Evolutionary conservation across 2,113 vertebrate genomes (phyloP), one percentile per base, ranked within the genome.

Genomic region (Phylloscopus trochiloides): DNA sequence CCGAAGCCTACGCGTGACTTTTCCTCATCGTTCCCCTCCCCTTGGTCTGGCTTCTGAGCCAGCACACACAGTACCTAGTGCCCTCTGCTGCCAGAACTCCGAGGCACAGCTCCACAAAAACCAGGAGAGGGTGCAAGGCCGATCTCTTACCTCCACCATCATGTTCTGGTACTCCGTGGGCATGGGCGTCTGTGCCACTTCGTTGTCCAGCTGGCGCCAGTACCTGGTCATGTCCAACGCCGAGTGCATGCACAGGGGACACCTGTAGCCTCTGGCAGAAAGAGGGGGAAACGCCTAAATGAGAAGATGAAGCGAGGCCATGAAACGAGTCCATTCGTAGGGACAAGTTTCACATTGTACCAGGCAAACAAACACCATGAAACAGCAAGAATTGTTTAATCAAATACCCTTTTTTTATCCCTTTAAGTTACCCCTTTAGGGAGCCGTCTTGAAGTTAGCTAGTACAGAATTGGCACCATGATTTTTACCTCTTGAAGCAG

Each of bases 201-300:
- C 98, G 3, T 97, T 96, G 89, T 99, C 99, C 47, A 99, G 98
- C 82, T 98, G 97, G 11, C 98, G 98, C 99, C 99, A 99, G 74
- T 98, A 98, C 24, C 97, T 73, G 10, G 96, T 96, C 99, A 99
- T 99, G 71, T 99, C 96, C 50, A 98, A 94, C 9, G 98, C 99
- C 0, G 99, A 99, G 77, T 98, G 99, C 99, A 99, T 99, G 92
- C 99, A 99, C 57, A 99, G 79, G 5, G 99, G 99, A 92, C 99
- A 99, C 70, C 99, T 98, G 96, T 99, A 99, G 18, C 97, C 98
- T 81, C 99, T 99, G 96, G 24, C 31, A 90, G 59, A 17, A 57
- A 96, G 45, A 55, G 4, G 31, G 7, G 5, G 6, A 34, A n/a
- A 18, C 5, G 24, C 36, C 43, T 17, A 11, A 51, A 25, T 76